Evolutionary conservation across 2,888 invertebrate genomes (phyloP), one percentile per base, ranked within the genome.

Genomic region (Liodrosophila aerea): DNA sequence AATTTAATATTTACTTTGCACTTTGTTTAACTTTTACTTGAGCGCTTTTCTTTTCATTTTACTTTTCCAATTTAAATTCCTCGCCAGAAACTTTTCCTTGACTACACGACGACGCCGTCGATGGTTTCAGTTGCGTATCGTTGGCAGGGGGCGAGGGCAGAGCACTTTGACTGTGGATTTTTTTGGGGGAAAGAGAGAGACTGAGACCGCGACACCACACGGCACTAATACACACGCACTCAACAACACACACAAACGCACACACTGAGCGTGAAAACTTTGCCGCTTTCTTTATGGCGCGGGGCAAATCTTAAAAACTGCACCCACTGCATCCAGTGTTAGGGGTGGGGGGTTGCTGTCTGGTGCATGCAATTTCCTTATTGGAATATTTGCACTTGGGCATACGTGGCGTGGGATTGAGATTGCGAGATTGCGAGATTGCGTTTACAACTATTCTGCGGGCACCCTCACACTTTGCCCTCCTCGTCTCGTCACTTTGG

Each of bases 51-150:
- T 81, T 81, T 85, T 81, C 85, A 85, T 82, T 85, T 82, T 85
- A 82, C 81, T 82, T 82, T 82, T 82, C 81, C 85, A 85, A 82
- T 85, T 82, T 82, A 82, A 82, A 85, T 82, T 82, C 85, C 76
- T 74, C 67, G 76, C 82, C 64, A 68, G 77, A 80, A 84, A 82
- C 72, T 82, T 82, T 82, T 72, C 60, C 83, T 64, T 74, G 69
- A 71, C 76, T 73, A 63, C 67, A 63, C 65, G 59, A 64, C 57
- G 52, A 29, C 44, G 62, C 43, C 27, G 54, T 47, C 49, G 51
- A 18, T 45, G 66, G 43, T 46, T 40, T n/a, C 45, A 54, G 45
- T 27, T 13, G 44, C 18, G 33, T n/a, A 15, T 15, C 16, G 34
- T 9, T 8, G 45, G 22, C 7, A 8, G n/a, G 13, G 49, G 16